These are phyloP conservation scores for Olivierus martensii DNA, from an alignment of 1,140 invertebrate species.

Conservation along the genomic window DNA sequence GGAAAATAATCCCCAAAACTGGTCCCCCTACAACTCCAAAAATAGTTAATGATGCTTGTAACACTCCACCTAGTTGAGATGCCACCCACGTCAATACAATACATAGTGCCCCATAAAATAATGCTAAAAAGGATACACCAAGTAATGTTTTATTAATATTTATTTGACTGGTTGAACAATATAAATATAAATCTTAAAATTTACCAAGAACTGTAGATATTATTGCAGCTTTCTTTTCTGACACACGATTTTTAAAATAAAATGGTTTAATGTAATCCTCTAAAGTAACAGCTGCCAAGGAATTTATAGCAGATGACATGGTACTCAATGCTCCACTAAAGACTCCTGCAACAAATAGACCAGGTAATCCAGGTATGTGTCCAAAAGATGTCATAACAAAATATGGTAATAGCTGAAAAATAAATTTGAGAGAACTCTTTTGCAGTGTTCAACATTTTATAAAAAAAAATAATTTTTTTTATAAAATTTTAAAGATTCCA, in stretches of 20 bases:
- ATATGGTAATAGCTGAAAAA: conserved; percentile 47
- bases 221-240: conserved; percentile 3
- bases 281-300: conserved; percentile 69
- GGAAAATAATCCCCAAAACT: conserved; percentile 58
- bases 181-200: background rate
- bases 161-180: background rate
- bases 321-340: conserved; percentile 74
- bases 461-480: too few relatives aligned
- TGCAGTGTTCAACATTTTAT: too few relatives aligned
- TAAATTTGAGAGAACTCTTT: too few relatives aligned
- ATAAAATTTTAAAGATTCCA: too few relatives aligned
- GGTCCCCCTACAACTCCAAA: conserved; percentile 69
- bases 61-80: conserved; percentile 51
- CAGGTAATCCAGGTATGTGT: conserved; percentile 49
- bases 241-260: background rate
- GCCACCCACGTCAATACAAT: conserved; percentile 57
- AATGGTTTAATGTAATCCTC: conserved; percentile 50
- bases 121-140: background rate
- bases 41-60: conserved; percentile 58
- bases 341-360: conserved; percentile 66
- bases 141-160: background rate
- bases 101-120: conserved; percentile 46
- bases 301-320: conserved; percentile 68
- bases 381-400: conserved; percentile 60
- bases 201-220: conserved; percentile 18